Base-by-base conservation (phyloP, 2,888 invertebrate genomes). In the Brachypalpus laphriformis region DNA sequence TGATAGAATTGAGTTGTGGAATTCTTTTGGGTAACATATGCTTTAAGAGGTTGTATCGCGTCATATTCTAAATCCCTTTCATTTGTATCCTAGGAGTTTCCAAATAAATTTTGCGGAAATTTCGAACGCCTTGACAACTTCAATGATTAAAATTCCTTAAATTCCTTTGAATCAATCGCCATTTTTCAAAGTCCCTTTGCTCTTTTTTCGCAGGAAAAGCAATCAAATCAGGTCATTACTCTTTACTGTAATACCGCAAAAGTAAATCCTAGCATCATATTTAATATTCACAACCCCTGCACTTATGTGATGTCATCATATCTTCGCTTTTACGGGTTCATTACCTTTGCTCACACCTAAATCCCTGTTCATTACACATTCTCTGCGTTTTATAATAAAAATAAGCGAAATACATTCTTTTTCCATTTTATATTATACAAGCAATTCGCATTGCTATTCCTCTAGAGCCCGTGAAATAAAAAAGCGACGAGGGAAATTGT, bases 291-390 rank as follows among this genome's bases (percentile, higher is more conserved):
- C 31, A 20, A 31, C 34, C 18, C 40, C 18, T 9, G 3, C 3
- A 31, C 57, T 20, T 14, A 31, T 14, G 31, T 57, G 49, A 71
- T 63, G 56, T 63, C 56, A 34, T 66, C 37, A 74, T 28, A 40
- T 68, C 42, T 57, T 59, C 49, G 57, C 34, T 34, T 70, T 61
- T 74, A 68, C 20, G 54, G 45, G 81, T 61, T 81, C 81, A 81
- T 81, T 81, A 74, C 81, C 61, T 81, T 72, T 40, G 51, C 51
- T 54, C 16, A 51, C 51, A 59, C 65, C 11, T 37, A 47, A 75
- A 31, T 25, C 57, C 25, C 16, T 34, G 57, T 65, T 72, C 71
- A 68, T 56, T 70, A 63, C 76, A 47, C 25, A 81, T 75, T 82
- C 70, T 56, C 16, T 42, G 45, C 56, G 34, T 82, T 68, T 47